Percentiles rank a stretch among this genome's conserved stretches.
Evolutionary conservation across 2,113 vertebrate species (phyloP).

Genomic region (Hypomesus transpacificus): DNA sequence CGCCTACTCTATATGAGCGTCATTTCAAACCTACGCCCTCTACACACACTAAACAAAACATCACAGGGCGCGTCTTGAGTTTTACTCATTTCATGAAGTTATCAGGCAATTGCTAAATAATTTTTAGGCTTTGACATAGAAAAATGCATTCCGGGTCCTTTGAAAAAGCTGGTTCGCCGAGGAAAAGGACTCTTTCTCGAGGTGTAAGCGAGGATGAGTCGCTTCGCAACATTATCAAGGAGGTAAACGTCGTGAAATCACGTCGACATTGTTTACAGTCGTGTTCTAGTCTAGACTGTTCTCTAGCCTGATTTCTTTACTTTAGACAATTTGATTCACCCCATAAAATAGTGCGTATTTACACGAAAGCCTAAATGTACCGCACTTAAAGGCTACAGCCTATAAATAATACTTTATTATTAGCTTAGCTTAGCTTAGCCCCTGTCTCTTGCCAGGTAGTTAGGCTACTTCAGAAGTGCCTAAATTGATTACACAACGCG

Average conservation of each 20-base stretch:
- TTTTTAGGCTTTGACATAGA: neutral
- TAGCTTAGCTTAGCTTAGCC: too few species aligned
- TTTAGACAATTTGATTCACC: too few species aligned
- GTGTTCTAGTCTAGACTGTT: too few species aligned
- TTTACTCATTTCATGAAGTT: neutral
- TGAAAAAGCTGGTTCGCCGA: conserved; percentile 65
- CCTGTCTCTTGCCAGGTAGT: too few species aligned
- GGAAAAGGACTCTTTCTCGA: conserved; percentile 65
- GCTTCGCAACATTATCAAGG: conserved; percentile 69
- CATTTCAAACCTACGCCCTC: neutral
- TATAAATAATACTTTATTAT: too few species aligned
- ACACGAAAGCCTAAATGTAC: too few species aligned
- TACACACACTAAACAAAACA: conserved; percentile 1
- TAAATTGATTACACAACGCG: too few species aligned
- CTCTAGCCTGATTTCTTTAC: too few species aligned
- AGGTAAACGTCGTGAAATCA: conserved; percentile 55
- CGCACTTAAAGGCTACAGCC: too few species aligned
- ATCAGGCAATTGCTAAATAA: neutral
- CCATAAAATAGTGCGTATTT: too few species aligned
- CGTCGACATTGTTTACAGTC: neutral
- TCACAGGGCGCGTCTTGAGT: neutral
- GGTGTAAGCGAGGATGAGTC: conserved; percentile 75
- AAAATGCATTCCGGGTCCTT: conserved; percentile 64
- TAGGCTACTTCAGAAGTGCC: too few species aligned
- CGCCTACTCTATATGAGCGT: neutral